Base-by-base conservation (phyloP, 1,140 invertebrate genomes). In the Drosophila neocordata region DNA sequence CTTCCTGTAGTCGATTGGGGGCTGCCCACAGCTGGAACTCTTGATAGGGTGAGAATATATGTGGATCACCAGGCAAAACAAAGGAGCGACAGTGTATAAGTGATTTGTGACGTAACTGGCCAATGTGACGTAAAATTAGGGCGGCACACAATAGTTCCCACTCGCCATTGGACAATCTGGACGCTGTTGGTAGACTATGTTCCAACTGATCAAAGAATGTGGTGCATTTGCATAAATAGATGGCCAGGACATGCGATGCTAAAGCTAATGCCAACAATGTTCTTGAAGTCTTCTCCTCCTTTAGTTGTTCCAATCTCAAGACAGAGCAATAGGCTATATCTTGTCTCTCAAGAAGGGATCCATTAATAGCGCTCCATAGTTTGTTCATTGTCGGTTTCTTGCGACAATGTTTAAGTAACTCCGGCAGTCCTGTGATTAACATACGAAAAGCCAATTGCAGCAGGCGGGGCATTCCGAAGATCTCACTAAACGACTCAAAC, bases 201-300 rank as follows among this genome's bases (percentile, higher is more conserved):
- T 85, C 81, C 55, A 85, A 59, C n/a, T 79, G 69, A 22, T 85
- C 81, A 18, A 85, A 85, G 44, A 85, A 85, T 37, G 63, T 79
- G 31, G 81, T 85, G 35, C 79, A 85, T 41, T 85, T 82, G 64
- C 64, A 72, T 20, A 85, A 62, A 62, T 85, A 85, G 20, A 85
- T 85, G 44, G 81, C 69, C 44, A 85, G 22, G 31, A 82, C 68
- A 22, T 85, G 81, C 13, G 79, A 62, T 27, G 71, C 57, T 13
- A 85, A 64, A 20, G 81, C 81, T 38, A 82, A 38, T 2, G 79
- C 65, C 15, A 73, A 53, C 12, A 73, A 60, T 4, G 69, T 82
- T n/a, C 79, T 73, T 11, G 71, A 37, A 7, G 77, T 60, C 13
- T 70, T 41, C 31, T 72, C 61, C 44, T 79, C 76, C 35, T 35